phyloP scores from a whole-genome alignment of 2,113 vertebrate species.

The Lagopus muta region DNA sequence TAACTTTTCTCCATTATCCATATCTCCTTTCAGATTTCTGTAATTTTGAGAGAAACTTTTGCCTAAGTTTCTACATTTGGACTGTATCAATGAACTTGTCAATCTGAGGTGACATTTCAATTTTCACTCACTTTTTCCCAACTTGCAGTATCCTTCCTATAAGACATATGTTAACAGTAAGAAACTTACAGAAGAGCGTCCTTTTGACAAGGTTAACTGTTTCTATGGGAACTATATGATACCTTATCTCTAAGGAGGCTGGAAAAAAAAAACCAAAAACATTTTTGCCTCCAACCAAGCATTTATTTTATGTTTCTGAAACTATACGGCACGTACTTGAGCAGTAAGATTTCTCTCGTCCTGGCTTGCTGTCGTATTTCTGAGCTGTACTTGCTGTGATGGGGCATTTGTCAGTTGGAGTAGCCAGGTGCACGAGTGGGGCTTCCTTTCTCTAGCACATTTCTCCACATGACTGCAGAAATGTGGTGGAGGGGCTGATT shows the following conservation, averaged over 20 bases:
- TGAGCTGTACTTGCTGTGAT: neutral
- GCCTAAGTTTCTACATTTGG: neutral
- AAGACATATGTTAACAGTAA: neutral
- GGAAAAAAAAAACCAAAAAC: neutral
- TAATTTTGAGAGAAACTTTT: neutral
- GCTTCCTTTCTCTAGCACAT: neutral
- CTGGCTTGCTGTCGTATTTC: accelerated
- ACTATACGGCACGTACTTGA: neutral
- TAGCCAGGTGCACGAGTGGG: neutral
- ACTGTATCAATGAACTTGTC: neutral
- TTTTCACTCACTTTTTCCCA: neutral
- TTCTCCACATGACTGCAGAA: neutral
- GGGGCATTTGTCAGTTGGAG: neutral
- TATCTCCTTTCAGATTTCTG: neutral
- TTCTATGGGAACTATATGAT: neutral
- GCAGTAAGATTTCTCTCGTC: neutral
- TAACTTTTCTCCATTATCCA: neutral
- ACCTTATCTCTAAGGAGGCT: neutral
- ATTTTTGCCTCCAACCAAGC: neutral
- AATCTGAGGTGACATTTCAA: neutral
- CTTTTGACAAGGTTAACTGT: neutral
- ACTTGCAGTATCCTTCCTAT: neutral
- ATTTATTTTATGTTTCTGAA: neutral
- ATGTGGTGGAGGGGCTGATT: neutral
- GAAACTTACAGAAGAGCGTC: neutral